Base-by-base conservation (phyloP, 2,888 invertebrate genomes). In the Cryptocheilus praepositus region DNA sequence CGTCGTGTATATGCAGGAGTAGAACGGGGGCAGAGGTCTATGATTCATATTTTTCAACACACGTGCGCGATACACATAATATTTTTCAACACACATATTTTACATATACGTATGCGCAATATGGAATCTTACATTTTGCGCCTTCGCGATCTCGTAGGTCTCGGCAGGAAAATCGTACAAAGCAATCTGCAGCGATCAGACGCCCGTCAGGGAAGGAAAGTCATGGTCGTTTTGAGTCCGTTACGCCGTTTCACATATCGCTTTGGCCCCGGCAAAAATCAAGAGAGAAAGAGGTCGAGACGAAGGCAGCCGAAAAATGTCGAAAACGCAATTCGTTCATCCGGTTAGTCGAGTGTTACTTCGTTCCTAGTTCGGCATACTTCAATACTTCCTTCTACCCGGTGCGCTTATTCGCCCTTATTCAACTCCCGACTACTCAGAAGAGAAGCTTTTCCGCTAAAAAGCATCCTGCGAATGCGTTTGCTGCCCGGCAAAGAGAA, bases 321-420 rank as follows among this genome's bases (percentile, higher is more conserved):
- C 18, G 58, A 45, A 60, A 60, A 60, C 28, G 51, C 59, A 36
- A 60, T 60, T 60, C 59, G 51, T 60, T 60, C 51, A 51, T 60
- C 51, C 59, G 51, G 15, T 36, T 36, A 25, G 22, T 19, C 11
- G 51, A 60, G 59, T 60, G 59, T 60, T 60, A 60, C 59, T 60
- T 60, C 25, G 59, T 28, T 49, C 25, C 16, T 28, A 51, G 59
- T 51, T 60, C 59, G 59, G 51, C 36, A 51, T 36, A 56, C 55
- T 55, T 55, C 55, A 18, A 28, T 11, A 36, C 18, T n/a, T 36
- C 15, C 36, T 18, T 22, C 55, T 11, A 25, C 36, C 4, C 36
- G 7, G 11, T 11, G 11, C 36, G 7, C 13, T 36, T 55, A 36
- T 55, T 25, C 36, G 36, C 19, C 44, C 56, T 56, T 56, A 36